These are phyloP conservation scores for Picathartes gymnocephalus DNA, from an alignment of 2,113 vertebrate species.

Conservation along the genomic window DNA sequence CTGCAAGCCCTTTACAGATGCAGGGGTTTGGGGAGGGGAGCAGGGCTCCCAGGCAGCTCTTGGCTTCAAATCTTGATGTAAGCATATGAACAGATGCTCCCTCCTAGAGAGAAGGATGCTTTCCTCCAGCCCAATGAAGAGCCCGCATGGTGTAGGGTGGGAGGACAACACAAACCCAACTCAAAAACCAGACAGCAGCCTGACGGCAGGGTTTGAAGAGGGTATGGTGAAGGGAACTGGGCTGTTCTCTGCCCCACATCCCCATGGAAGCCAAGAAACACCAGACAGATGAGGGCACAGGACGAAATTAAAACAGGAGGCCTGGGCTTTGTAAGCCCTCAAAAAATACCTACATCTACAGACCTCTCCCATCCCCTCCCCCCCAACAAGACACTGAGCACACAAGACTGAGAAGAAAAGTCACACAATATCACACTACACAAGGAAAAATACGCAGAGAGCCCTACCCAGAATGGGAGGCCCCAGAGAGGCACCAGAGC, in stretches of 20 bases:
- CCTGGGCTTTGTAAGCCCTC: not conserved
- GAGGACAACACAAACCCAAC: not conserved
- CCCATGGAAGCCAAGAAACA: not conserved
- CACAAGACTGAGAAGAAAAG: conserved; percentile 28
- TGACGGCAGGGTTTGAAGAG: not conserved
- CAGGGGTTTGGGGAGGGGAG: not conserved
- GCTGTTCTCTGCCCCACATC: not conserved
- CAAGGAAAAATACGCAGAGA: not conserved
- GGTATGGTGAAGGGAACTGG: not conserved
- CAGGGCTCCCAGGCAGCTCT: not conserved
- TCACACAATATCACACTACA: not conserved
- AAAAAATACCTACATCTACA: conserved; percentile 30
- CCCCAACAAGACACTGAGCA: not conserved
- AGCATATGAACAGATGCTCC: not conserved
- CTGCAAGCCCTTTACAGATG: not conserved
- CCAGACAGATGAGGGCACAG: not conserved
- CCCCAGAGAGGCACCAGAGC: not conserved
- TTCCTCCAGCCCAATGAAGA: not conserved
- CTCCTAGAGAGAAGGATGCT: not conserved
- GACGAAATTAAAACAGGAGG: conserved; percentile 15
- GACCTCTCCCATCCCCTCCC: not conserved
- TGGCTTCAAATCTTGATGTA: not conserved
- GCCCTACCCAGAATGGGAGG: not conserved
- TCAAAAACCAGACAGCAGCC: not conserved
- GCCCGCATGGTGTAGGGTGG: not conserved